These are phyloP conservation scores for Petrolisthes manimaculis DNA, from an alignment of 2,888 invertebrate genomes.

Conservation along the genomic window DNA sequence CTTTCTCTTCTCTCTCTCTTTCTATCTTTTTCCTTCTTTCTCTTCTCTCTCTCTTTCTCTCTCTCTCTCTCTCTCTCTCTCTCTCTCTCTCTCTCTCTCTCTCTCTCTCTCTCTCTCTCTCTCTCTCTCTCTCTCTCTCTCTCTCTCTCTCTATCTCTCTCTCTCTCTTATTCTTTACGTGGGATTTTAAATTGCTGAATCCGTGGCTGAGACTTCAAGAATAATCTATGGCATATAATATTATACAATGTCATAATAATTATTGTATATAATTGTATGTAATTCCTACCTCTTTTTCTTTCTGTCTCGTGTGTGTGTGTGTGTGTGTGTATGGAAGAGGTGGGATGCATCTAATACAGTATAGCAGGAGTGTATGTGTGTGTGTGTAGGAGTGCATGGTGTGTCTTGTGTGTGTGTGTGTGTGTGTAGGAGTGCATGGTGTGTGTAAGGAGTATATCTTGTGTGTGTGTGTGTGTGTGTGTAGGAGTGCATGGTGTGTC, in stretches of 20 bases:
- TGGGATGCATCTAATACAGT: not conserved
- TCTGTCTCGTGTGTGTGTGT: not conserved
- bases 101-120: conserved; percentile 11
- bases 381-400: too few species aligned
- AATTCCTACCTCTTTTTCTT: not conserved
- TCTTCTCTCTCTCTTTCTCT: not conserved
- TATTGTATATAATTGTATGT: too few species aligned
- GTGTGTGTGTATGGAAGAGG: not conserved
- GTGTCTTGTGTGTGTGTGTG: not conserved
- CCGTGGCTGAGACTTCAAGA: too few species aligned
- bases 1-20: conserved; percentile 7
- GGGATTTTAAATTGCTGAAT: too few species aligned
- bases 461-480: conserved; percentile 26
- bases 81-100: conserved; percentile 7
- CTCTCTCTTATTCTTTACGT: not conserved
- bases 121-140: conserved; percentile 14
- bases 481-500: not conserved
- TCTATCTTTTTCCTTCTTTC: not conserved
- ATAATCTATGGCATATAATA: not conserved
- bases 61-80: too few species aligned
- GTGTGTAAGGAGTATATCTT: too few species aligned
- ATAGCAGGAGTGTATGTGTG: not conserved
- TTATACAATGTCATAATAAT: not conserved
- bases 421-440: conserved; percentile 12
- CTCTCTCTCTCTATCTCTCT: not conserved